Evolutionary conservation across 2,113 vertebrate genomes (phyloP).

Genomic region (Triplophysa siluroides): DNA sequence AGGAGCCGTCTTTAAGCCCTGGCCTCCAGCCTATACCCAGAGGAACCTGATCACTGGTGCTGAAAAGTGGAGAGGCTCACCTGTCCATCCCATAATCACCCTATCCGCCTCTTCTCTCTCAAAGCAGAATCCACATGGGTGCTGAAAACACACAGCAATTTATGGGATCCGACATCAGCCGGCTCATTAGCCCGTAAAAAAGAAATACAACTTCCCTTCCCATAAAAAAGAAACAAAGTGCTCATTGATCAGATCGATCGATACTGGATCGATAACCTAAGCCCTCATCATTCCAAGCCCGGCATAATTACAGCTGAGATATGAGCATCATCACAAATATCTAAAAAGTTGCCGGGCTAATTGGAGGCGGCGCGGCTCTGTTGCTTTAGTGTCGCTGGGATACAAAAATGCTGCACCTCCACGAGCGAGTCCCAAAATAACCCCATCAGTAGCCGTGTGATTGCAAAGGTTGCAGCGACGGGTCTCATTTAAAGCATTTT

Average conservation of each 20-base stretch:
- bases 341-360: constrained; percentile 69
- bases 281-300: constrained; percentile 77
- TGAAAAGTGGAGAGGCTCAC: constrained; percentile 59
- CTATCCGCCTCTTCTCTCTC: constrained; percentile 43
- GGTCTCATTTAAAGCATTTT: constrained; percentile 66
- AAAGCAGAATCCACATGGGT: constrained; percentile 53
- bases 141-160: constrained; percentile 52
- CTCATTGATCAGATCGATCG: constrained; percentile 77
- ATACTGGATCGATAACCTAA: constrained; percentile 79
- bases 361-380: constrained; percentile 68
- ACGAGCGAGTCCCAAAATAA: constrained; percentile 67
- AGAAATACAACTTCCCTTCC: constrained; percentile 67
- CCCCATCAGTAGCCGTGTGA: constrained; percentile 69
- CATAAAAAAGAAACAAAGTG: constrained; percentile 76
- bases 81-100: constrained; percentile 52
- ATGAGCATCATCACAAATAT: constrained; percentile 77
- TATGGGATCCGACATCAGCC: constrained; percentile 56
- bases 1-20: constrained; percentile 46
- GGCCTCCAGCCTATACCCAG: constrained; percentile 58
- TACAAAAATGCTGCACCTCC: constrained; percentile 61
- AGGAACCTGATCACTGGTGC: constrained; percentile 57
- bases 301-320: constrained; percentile 77
- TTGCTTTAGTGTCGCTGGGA: constrained; percentile 62
- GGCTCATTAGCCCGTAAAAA: constrained; percentile 66
- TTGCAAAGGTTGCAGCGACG: constrained; percentile 63